phyloP scores from a whole-genome alignment of 2,113 vertebrate genomes.

The Perccottus glenii region DNA sequence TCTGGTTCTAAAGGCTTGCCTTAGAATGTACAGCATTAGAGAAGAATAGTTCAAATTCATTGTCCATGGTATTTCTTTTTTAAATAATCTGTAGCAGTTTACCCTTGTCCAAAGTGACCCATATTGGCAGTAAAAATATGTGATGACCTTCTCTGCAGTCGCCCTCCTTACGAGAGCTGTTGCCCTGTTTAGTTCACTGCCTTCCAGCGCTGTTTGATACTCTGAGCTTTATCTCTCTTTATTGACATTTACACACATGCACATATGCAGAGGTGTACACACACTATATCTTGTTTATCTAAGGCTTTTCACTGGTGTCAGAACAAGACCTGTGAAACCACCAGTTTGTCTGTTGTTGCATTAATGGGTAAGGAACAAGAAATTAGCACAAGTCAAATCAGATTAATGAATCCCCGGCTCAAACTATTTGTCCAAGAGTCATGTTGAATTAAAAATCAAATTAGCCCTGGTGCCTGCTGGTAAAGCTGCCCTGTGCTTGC shows the following conservation, averaged over 20 bases:
- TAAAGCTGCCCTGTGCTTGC: constrained; percentile 62
- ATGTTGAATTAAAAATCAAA: constrained; percentile 83
- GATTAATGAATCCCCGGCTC: constrained; percentile 78
- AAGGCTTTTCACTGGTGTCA: constrained; percentile 49
- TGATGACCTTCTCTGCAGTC: constrained; percentile 65
- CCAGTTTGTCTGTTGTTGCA: constrained; percentile 63
- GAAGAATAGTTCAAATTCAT: constrained; percentile 16
- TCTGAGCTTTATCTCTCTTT: constrained; percentile 49
- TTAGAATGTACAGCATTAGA: constrained; percentile 53
- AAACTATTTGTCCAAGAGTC: constrained; percentile 76
- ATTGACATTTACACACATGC: constrained; percentile 43
- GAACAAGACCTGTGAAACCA: constrained; percentile 52
- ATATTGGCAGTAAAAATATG: constrained; percentile 66
- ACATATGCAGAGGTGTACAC: constrained; percentile 36
- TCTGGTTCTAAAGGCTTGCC: constrained; percentile 26
- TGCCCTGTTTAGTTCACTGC: constrained; percentile 61
- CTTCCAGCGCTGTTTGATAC: constrained; percentile 68
- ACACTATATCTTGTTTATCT: constrained; percentile 19
- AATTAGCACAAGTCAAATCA: constrained; percentile 82
- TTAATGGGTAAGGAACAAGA: constrained; percentile 52
- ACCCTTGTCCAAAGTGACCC: constrained; percentile 63
- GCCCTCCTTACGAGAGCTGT: constrained; percentile 65
- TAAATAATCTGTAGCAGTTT: constrained; percentile 43
- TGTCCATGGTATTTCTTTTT: constrained; percentile 11
- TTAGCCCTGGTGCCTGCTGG: constrained; percentile 72